Evolutionary conservation across 1,140 invertebrate genomes (phyloP).

Genomic region (Holcopasites calliopsidis): DNA sequence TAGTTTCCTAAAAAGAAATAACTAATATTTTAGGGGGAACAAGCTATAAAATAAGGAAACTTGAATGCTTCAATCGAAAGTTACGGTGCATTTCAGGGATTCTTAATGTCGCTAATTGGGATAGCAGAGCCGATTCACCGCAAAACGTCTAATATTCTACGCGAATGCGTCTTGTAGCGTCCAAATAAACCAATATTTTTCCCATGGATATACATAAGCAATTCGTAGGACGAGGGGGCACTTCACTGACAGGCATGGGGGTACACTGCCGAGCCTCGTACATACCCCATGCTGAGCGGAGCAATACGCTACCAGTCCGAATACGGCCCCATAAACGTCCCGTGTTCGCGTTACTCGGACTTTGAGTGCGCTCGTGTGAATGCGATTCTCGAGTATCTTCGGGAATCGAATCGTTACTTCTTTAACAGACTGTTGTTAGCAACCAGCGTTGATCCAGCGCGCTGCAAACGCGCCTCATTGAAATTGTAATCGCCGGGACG

Average conservation of each 20-base stretch:
- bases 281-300: constrained; percentile 71
- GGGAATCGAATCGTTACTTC: constrained; percentile 65
- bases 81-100: too few relatives aligned
- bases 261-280: constrained; percentile 71
- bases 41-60: too few relatives aligned
- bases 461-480: background rate
- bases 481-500: constrained; percentile 29
- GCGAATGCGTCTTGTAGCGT: constrained; percentile 61
- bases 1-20: too few relatives aligned
- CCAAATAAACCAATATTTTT: constrained; percentile 78
- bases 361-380: constrained; percentile 70
- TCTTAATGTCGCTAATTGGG: constrained; percentile 25
- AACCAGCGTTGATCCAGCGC: constrained; percentile 28
- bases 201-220: constrained; percentile 75
- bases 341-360: constrained; percentile 62
- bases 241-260: constrained; percentile 69
- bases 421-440: constrained; percentile 70
- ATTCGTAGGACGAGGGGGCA: constrained; percentile 63
- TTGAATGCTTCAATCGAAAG: too few relatives aligned
- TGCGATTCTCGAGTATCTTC: constrained; percentile 59
- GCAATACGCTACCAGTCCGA: constrained; percentile 74
- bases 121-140: constrained; percentile 3
- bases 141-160: constrained; percentile 38
- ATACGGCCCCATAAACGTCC: constrained; percentile 71
- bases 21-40: too few relatives aligned